Base-by-base conservation (phyloP, 2,113 vertebrate species). In the Alligator mississippiensis region DNA sequence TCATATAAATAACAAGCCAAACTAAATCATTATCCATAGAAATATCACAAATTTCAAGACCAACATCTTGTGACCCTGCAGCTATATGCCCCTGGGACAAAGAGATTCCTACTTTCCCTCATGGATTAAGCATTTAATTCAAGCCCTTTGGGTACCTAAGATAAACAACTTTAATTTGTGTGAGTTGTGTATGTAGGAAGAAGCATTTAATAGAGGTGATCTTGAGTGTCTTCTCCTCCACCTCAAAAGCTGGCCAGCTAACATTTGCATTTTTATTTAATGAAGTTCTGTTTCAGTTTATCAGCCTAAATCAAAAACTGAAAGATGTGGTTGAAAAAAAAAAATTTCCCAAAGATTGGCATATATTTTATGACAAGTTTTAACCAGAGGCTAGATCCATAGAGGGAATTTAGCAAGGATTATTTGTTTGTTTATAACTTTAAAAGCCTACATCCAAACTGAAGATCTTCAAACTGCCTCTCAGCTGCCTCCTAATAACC, bases 1-100 rank as follows among this genome's bases (percentile, higher is more conserved):
- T 86, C 75, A 84, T 88, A 22, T 15, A 91, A 91, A 83, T 47
- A 88, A n/a, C 62, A 91, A 83, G 10, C 25, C n/a, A 85, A 90
- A 91, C 80, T 77, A 77, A 90, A 19, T 54, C 77, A 77, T 88
- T 87, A 79, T 34, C 55, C 87, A 80, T 64, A 21, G n/a, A 87
- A 93, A 85, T 0, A 0, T 83, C 79, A 55, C 28, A 84, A 11
- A 6, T 93, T 93, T 87, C 12, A 16, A 61, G 27, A 85, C 61
- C 75, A 64, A 92, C 85, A 7, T 24, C 74, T 84, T 64, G 58
- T 66, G 88, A 77, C 80, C 68, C 68, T 90, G 54, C 5, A 94
- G 17, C 2, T 88, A 61, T 14, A 75, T 19, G 30, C 1, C 5
- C 64, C 22, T 25, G 21, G 9, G 9, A 54, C 22, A 6, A n/a